Conservation (phyloP, 2,888 invertebrate genomes). For the Pyralis farinalis region DNA sequence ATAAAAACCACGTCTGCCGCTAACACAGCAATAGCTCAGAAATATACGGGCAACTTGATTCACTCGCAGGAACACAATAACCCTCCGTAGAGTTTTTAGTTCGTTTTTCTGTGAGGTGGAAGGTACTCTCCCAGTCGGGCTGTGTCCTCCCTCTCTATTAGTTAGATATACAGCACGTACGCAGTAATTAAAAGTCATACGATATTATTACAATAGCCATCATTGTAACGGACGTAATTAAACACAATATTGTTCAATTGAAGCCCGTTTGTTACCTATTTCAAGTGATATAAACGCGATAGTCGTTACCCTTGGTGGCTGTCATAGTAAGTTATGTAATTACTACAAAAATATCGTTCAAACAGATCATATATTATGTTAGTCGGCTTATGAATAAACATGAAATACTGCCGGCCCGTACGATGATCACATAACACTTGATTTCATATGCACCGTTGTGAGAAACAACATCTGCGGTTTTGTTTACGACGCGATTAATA, state of each 20-base stretch:
- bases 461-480: too few species aligned
- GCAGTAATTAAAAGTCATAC: too few species aligned
- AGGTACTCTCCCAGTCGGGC: too few species aligned
- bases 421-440: slow-evolving; percentile 13
- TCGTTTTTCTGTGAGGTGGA: too few species aligned
- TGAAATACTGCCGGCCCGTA: slow-evolving; percentile 9
- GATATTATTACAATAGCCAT: slow-evolving; percentile 11
- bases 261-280: slow-evolving; percentile 17
- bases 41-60: too few species aligned
- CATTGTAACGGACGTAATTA: slow-evolving; percentile 22
- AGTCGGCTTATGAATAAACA: slow-evolving; percentile 13
- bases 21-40: too few species aligned
- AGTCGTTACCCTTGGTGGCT: slow-evolving; percentile 23
- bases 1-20: too few species aligned
- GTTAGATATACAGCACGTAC: background rate
- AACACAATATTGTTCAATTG: slow-evolving; percentile 12
- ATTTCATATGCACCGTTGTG: too few species aligned
- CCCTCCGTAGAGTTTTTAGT: too few species aligned
- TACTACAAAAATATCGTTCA: slow-evolving; percentile 1
- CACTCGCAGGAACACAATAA: too few species aligned
- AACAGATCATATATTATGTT: slow-evolving; percentile 2
- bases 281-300: slow-evolving; percentile 27
- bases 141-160: too few species aligned
- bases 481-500: too few species aligned
- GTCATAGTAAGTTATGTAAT: slow-evolving; percentile 15